Evolutionary conservation across 2,888 invertebrate species (phyloP).

Genomic region (Cryptus viduatorius): DNA sequence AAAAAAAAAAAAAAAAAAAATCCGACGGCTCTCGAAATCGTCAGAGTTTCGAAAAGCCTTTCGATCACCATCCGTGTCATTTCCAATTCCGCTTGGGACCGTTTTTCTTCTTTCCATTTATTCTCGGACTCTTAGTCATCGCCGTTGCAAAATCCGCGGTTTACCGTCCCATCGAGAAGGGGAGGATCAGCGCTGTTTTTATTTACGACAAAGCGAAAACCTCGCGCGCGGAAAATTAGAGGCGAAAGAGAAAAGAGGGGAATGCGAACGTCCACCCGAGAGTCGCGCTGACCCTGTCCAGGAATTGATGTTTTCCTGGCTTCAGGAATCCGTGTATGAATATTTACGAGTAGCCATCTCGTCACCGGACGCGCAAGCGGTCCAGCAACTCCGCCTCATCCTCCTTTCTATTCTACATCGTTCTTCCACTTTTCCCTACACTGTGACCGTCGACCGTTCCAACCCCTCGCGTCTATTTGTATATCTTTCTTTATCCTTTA

Average conservation of each 20-base stretch:
- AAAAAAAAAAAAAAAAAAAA: background rate
- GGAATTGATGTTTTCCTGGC: conserved; percentile 69
- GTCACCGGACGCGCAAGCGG: conserved; percentile 54
- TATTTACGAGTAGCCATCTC: conserved; percentile 70
- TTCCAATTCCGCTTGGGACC: background rate
- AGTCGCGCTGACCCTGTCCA: conserved; percentile 55
- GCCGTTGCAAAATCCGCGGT: background rate
- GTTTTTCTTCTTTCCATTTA: background rate
- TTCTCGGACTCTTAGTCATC: background rate
- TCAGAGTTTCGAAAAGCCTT: background rate
- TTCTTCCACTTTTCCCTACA: conserved; percentile 51
- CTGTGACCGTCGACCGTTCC: conserved; percentile 6
- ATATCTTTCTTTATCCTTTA: conserved; percentile 28
- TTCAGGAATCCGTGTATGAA: conserved; percentile 68
- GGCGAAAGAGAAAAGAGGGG: conserved; percentile 37
- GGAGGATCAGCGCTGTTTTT: conserved; percentile 23
- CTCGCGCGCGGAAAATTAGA: conserved; percentile 32
- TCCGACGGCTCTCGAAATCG: background rate
- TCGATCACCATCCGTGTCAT: background rate
- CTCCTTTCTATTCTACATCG: conserved; percentile 25
- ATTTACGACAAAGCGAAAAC: conserved; percentile 30
- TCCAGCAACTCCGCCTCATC: conserved; percentile 18
- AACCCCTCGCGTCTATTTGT: conserved; percentile 43
- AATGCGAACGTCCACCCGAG: conserved; percentile 62
- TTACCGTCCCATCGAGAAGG: conserved; percentile 14